Evolutionary conservation across 2,113 vertebrate genomes (phyloP).

Genomic region (Aramus guarauna): DNA sequence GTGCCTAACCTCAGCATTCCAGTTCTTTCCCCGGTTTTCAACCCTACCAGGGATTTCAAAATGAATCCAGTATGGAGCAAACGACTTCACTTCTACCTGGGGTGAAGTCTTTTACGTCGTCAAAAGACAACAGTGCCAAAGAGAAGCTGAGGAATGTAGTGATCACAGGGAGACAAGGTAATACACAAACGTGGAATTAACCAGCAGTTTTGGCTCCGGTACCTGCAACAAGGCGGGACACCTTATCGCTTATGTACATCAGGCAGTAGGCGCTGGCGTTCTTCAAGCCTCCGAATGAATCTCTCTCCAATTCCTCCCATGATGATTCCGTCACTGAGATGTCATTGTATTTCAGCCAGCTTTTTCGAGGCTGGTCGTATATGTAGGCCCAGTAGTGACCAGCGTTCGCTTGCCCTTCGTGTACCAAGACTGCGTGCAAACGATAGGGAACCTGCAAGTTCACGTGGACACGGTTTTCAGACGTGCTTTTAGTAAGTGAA

Average conservation of each 20-base stretch:
- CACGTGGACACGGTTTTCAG: fast-evolving
- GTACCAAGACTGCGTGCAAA: slow-evolving; percentile 92
- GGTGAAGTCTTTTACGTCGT: background rate
- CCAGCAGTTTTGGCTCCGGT: background rate
- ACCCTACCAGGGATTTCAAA: background rate
- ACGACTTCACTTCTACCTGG: background rate
- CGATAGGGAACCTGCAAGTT: slow-evolving; percentile 87
- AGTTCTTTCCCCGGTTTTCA: background rate
- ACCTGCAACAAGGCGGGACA: slow-evolving; percentile 80
- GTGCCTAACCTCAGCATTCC: background rate
- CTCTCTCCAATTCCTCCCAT: slow-evolving; percentile 93
- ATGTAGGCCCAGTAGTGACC: slow-evolving; percentile 99
- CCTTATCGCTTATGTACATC: slow-evolving; percentile 88
- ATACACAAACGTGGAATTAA: fast-evolving
- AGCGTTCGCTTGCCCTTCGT: slow-evolving; percentile 93
- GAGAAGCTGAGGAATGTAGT: fast-evolving
- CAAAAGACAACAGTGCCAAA: background rate
- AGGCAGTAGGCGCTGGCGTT: slow-evolving; percentile 97
- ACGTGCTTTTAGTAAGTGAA: background rate
- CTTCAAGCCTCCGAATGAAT: slow-evolving; percentile 90
- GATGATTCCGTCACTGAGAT: slow-evolving; percentile 88
- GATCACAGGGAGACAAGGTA: fast-evolving
- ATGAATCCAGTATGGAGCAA: fast-evolving
- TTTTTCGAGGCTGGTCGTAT: slow-evolving; percentile 80
- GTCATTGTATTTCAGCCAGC: slow-evolving; percentile 97